phyloP scores from a whole-genome alignment of 2,113 vertebrate genomes.

The Epinephelus fuscoguttatus region DNA sequence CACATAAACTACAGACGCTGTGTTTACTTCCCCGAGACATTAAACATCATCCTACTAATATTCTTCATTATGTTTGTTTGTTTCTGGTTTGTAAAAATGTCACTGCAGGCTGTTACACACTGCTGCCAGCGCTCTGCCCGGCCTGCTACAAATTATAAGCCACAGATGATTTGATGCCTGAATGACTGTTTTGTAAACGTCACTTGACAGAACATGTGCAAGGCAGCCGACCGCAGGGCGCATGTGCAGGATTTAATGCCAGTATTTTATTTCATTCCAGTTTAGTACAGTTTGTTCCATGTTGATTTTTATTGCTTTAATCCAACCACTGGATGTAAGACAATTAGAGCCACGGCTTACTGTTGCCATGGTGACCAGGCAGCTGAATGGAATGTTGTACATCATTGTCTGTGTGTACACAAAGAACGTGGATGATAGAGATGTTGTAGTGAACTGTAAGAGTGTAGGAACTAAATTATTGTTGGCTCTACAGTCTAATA shows the following conservation, averaged over 20 bases:
- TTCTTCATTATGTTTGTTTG: neutral
- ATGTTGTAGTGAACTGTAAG: too few species aligned
- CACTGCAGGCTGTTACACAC: neutral
- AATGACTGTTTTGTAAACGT: neutral
- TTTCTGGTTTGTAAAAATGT: neutral
- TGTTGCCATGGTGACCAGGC: slow-evolving; percentile 8
- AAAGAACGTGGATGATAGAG: neutral
- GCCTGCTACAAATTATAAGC: neutral
- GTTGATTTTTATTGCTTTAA: neutral
- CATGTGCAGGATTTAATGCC: neutral
- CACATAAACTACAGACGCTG: neutral
- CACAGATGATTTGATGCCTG: neutral
- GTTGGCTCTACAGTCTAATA: too few species aligned
- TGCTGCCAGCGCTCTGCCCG: neutral
- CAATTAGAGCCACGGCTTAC: neutral
- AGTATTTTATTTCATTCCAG: neutral
- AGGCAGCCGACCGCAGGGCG: neutral
- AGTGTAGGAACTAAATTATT: too few species aligned
- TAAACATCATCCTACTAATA: neutral
- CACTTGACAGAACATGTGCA: too few species aligned
- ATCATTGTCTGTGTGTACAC: neutral
- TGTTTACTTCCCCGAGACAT: neutral
- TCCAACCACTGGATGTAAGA: neutral
- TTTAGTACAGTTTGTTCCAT: neutral
- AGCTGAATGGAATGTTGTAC: neutral